Evolutionary conservation across 1,140 invertebrate species (phyloP).

Genomic region (Medauroidea extradentata): DNA sequence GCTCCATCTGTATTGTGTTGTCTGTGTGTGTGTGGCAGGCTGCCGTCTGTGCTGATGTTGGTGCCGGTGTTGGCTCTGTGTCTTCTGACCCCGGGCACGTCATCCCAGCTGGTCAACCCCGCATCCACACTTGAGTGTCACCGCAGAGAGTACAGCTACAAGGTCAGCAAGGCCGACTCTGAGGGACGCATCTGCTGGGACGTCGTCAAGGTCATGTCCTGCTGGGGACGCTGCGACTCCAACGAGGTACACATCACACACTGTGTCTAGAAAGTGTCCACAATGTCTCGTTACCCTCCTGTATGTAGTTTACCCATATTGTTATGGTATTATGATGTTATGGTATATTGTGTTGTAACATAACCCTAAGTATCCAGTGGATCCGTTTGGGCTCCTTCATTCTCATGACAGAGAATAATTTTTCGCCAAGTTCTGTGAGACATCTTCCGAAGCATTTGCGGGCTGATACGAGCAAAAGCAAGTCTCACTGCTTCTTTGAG

Average conservation of each 20-base stretch:
- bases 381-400: too few species aligned
- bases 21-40: neutral
- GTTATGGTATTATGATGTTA: too few species aligned
- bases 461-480: too few species aligned
- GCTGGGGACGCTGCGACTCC: slow-evolving; percentile 79
- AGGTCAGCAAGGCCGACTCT: slow-evolving; percentile 53
- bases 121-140: slow-evolving; percentile 45
- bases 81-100: neutral
- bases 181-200: slow-evolving; percentile 65
- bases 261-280: too few species aligned
- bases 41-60: neutral
- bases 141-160: slow-evolving; percentile 44
- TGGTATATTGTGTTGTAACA: too few species aligned
- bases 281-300: too few species aligned
- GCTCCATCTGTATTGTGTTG: neutral
- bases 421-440: too few species aligned
- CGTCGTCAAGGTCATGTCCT: slow-evolving; percentile 65
- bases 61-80: neutral
- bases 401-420: too few species aligned
- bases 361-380: too few species aligned
- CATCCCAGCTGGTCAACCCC: slow-evolving; percentile 17
- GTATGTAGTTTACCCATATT: too few species aligned
- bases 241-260: slow-evolving; percentile 55
- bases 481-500: too few species aligned
- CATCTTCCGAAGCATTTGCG: too few species aligned